phyloP scores from a whole-genome alignment of 2,888 invertebrate genomes.

The Tetragonisca angustula region DNA sequence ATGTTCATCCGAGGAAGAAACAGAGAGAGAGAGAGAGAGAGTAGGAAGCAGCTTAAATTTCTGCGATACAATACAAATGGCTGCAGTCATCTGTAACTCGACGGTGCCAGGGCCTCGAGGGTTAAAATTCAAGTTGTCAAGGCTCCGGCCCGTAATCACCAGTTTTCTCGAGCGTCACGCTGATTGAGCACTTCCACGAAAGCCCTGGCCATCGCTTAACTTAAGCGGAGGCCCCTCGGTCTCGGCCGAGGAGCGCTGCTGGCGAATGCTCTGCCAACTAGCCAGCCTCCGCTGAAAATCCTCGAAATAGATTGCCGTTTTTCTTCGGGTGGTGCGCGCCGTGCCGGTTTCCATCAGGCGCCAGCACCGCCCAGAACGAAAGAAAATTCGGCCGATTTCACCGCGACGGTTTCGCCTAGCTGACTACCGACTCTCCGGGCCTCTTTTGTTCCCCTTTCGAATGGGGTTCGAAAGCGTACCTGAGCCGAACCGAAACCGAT shows the following conservation, averaged over 20 bases:
- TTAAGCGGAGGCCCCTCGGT: background rate
- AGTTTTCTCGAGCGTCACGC: slow-evolving; percentile 34
- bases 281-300: slow-evolving; percentile 41
- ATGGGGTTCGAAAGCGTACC: background rate
- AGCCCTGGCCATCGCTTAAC: slow-evolving; percentile 49
- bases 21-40: too few species aligned
- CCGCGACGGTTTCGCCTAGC: too few species aligned
- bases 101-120: too few species aligned
- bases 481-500: slow-evolving; percentile 5
- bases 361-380: slow-evolving; percentile 36
- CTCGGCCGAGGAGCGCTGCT: slow-evolving; percentile 1
- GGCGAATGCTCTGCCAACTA: slow-evolving; percentile 48
- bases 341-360: slow-evolving; percentile 27
- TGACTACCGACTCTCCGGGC: too few species aligned
- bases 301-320: slow-evolving; percentile 61
- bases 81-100: too few species aligned
- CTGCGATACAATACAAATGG: too few species aligned
- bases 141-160: background rate
- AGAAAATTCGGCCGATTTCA: slow-evolving; percentile 29
- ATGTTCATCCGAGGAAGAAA: too few species aligned
- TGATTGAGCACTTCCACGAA: slow-evolving; percentile 56
- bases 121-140: too few species aligned
- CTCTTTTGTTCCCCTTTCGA: slow-evolving; percentile 40
- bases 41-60: too few species aligned
- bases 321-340: slow-evolving; percentile 27